phyloP scores from a whole-genome alignment of 1,140 invertebrate species.

The Calephelis virginiensis region DNA sequence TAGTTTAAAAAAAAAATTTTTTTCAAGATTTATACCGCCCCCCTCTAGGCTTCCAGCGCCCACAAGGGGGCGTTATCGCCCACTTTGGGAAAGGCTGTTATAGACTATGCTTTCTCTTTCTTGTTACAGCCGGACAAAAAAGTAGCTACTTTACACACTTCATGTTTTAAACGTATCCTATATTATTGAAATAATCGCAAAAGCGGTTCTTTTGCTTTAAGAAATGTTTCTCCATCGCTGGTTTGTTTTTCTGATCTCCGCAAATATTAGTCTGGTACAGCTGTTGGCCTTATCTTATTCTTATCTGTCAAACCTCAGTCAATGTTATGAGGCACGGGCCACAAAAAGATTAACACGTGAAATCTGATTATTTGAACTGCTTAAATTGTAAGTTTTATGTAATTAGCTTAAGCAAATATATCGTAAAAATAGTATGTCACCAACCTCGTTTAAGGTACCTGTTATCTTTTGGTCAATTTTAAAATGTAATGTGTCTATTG shows the following conservation, averaged over 20 bases:
- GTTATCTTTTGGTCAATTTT: background rate
- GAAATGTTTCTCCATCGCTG: constrained; percentile 36
- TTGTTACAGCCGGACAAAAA: too few species aligned
- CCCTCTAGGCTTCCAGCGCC: too few species aligned
- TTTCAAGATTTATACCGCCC: too few species aligned
- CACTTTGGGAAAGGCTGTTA: too few species aligned
- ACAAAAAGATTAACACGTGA: constrained; percentile 31
- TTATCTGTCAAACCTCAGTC: constrained; percentile 77
- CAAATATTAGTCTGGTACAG: constrained; percentile 67
- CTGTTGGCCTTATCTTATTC: constrained; percentile 65
- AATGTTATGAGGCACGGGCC: constrained; percentile 68
- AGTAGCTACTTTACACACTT: background rate
- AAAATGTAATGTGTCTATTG: too few species aligned
- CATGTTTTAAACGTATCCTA: too few species aligned
- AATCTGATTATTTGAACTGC: constrained; percentile 22
- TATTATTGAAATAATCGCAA: constrained; percentile 15
- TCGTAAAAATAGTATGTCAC: constrained; percentile 1
- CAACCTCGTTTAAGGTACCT: too few species aligned
- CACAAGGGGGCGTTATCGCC: too few species aligned
- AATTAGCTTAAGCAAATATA: background rate
- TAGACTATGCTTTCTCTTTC: too few species aligned
- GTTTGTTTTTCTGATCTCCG: constrained; percentile 65
- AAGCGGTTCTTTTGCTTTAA: constrained; percentile 46
- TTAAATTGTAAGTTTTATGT: constrained; percentile 16
- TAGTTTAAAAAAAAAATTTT: too few species aligned